Percentiles rank a stretch among this genome's conserved stretches.
phyloP scores from a whole-genome alignment of 2,113 vertebrate species.

The Ctenodactylus gundi region DNA sequence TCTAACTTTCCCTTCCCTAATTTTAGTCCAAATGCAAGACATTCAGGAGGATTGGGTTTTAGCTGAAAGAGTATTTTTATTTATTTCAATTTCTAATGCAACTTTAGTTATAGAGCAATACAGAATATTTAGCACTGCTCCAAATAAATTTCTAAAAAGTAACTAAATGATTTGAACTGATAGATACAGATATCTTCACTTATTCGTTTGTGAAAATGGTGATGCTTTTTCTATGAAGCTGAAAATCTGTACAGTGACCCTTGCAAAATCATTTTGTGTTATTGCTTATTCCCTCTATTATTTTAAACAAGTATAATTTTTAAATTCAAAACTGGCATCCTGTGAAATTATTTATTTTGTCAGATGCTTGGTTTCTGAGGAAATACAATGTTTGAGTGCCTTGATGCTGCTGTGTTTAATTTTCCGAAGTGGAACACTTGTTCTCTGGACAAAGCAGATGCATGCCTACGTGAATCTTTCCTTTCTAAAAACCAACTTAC shows the following conservation, averaged over 20 bases:
- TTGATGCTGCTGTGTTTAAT: conserved; percentile 1
- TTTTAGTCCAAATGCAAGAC: background rate
- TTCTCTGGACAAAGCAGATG: conserved; percentile 2
- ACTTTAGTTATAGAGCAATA: background rate
- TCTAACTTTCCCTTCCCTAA: background rate
- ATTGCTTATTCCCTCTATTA: background rate
- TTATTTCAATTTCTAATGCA: background rate
- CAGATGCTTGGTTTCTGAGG: background rate
- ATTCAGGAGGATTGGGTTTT: background rate
- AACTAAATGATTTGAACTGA: background rate
- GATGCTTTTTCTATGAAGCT: background rate
- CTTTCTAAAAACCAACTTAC: conserved; percentile 40
- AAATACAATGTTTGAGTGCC: background rate
- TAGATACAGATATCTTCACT: background rate
- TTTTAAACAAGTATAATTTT: background rate
- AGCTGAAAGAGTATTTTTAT: background rate
- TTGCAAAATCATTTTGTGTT: background rate
- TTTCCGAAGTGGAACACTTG: conserved; percentile 36
- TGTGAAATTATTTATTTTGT: conserved; percentile 24
- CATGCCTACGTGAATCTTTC: background rate
- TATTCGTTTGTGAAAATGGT: background rate
- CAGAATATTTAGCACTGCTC: background rate
- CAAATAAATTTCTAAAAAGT: background rate
- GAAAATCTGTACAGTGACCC: background rate
- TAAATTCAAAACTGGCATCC: background rate